Base-by-base conservation (phyloP, 2,888 invertebrate genomes). In the Himalopsyche tibetana region DNA sequence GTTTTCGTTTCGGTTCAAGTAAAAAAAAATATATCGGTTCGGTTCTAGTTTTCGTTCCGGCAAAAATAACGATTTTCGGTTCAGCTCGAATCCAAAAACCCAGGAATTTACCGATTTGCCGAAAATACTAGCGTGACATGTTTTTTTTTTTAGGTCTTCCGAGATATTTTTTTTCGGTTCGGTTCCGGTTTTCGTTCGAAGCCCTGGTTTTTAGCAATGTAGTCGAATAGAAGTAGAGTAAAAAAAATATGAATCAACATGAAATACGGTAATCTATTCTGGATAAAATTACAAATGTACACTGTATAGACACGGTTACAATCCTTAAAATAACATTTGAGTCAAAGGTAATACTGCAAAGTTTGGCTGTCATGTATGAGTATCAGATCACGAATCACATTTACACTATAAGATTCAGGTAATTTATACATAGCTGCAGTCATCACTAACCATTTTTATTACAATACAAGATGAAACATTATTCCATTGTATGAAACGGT, bases 291-390 rank as follows among this genome's bases (percentile, higher is more conserved):
- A 87, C 82, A 83, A 84, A 87, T 83, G 83, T 87, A 87, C 82
- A 85, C 81, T 51, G 82, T 84, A 85, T 87, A 81, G 80, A 87
- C 85, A 87, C 79, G 80, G 85, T 80, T 83, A 84, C 82, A 87
- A 87, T 87, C 82, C 84, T 82, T 87, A 87, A 82, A 84, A 87
- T 84, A 79, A 82, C 63, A 80, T 83, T 87, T 82, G 84, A 87
- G 86, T 86, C 85, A 86, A 45, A 84, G 86, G 82, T 87, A 87
- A 87, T 87, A 87, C 87, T 87, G 87, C 86, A 84, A 82, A 84
- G 86, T 87, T 83, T 87, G 84, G 84, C 83, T 87, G 87, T 87
- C 86, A 87, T 86, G 87, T 69, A 86, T 83, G 80, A 86, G 81
- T 83, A 86, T 83, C 83, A 83, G 81, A 83, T 83, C 84, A 81